phyloP scores from a whole-genome alignment of 2,113 vertebrate species.

The Phaethornis superciliosus region DNA sequence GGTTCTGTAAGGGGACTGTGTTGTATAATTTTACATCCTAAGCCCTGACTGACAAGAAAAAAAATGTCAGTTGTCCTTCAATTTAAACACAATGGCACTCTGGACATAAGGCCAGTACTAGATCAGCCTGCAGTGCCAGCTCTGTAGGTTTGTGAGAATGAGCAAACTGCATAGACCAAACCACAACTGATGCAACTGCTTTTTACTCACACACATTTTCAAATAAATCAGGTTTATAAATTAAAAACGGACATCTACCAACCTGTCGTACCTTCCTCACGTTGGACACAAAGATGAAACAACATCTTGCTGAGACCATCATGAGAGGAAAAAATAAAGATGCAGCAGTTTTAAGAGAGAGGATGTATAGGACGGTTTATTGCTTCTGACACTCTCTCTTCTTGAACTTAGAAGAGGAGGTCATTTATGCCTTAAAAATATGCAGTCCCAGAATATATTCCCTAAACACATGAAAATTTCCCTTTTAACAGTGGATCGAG shows the following conservation, averaged over 20 bases:
- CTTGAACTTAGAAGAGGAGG: background rate
- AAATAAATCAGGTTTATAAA: slow-evolving; percentile 10
- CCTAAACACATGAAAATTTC: background rate
- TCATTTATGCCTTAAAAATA: background rate
- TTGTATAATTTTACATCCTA: background rate
- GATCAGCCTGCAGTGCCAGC: background rate
- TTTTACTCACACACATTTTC: background rate
- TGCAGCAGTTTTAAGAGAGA: background rate
- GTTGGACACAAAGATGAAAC: background rate
- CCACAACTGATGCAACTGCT: background rate
- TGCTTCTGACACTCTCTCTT: background rate
- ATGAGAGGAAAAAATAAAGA: background rate
- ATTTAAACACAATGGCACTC: background rate
- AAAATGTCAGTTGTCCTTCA: background rate
- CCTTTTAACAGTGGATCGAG: background rate
- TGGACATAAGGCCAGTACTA: background rate
- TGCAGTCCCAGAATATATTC: background rate
- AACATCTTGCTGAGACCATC: background rate
- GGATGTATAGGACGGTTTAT: background rate
- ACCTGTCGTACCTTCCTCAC: background rate
- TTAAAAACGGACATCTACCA: background rate
- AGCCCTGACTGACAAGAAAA: background rate
- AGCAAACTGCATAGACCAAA: background rate
- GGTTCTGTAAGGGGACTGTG: background rate
- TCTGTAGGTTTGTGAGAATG: background rate